Evolutionary conservation across 2,797 vertebrate species (phyloP).

Genomic region (Hippocampus kuda): DNA sequence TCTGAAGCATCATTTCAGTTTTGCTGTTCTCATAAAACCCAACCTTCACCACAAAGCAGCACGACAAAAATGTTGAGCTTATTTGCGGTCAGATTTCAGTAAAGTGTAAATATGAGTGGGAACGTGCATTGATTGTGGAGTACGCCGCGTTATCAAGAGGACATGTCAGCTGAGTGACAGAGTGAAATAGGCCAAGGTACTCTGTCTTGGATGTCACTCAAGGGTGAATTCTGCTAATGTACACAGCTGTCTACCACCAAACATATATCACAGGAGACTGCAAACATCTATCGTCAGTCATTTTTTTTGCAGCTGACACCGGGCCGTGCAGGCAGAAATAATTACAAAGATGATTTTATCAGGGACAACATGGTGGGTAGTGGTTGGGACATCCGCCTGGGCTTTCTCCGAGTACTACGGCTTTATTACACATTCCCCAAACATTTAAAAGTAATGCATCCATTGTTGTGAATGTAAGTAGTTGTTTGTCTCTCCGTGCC

Average conservation of each 20-base stretch:
- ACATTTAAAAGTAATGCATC: too few relatives aligned
- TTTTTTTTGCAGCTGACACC: constrained; percentile 13
- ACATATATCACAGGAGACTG: constrained; percentile 48
- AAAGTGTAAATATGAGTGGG: background rate
- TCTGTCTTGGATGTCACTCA: constrained; percentile 57
- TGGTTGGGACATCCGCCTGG: background rate
- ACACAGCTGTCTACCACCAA: constrained; percentile 58
- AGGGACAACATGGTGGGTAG: background rate
- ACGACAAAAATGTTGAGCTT: background rate
- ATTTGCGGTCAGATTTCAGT: background rate
- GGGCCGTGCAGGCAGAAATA: constrained; percentile 2
- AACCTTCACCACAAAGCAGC: background rate
- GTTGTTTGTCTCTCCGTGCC: too few relatives aligned
- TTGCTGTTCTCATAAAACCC: background rate
- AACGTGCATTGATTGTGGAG: constrained; percentile 39
- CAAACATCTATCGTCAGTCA: constrained; percentile 30
- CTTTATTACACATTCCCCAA: background rate
- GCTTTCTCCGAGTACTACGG: background rate
- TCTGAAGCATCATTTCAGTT: background rate
- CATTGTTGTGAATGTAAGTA: too few relatives aligned
- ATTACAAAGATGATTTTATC: constrained; percentile 1
- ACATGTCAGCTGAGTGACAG: constrained; percentile 55
- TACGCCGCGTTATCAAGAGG: constrained; percentile 36
- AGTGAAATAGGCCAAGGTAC: constrained; percentile 62
- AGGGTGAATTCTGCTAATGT: constrained; percentile 59